Base-by-base conservation (phyloP, 2,888 invertebrate species). In the Drosophila putrida region DNA sequence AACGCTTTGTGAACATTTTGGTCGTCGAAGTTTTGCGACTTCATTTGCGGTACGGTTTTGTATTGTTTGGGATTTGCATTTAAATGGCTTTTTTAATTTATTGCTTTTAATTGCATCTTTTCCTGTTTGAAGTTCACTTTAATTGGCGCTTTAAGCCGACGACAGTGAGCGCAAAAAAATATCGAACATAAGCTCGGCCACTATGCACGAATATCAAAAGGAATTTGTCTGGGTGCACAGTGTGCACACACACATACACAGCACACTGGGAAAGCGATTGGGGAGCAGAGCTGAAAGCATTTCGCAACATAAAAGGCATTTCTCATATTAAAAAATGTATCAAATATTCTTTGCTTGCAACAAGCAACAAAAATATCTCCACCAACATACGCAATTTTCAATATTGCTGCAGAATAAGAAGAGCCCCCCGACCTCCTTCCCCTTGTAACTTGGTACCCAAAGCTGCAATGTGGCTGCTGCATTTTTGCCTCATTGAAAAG, bases 261-360 rank as follows among this genome's bases (percentile, higher is more conserved):
- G 8, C 15, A 31, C 47, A 4, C 47, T 10, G 0, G 9, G 6
- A 41, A 47, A 10, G 15, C 27, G 46, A 33, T 51, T 25, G 44
- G 25, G 44, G 4, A 43, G 33, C 15, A 39, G 43, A 59, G 60
- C 73, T 63, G 65, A 78, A 74, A 66, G 71, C 63, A 74, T 75
- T 76, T 80, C 71, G 63, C 54, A 70, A 54, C 74, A 78, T 78
- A 63, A 75, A 75, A 78, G 67, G 86, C 74, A 80, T 79, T 80
- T 87, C 82, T 87, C 82, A 85, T 84, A 84, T 85, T 86, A 87
- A 84, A 80, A 87, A 82, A 87, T 80, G 70, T 82, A 85, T 79
- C 76, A 85, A 85, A 85, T 87, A 88, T 85, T 87, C 84, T 76
- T 87, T 72, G 74, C 72, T 53, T 66, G 64, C 67, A 82, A 70